Conservation (phyloP, 2,888 invertebrate genomes). For the Calephelis perditalis region DNA sequence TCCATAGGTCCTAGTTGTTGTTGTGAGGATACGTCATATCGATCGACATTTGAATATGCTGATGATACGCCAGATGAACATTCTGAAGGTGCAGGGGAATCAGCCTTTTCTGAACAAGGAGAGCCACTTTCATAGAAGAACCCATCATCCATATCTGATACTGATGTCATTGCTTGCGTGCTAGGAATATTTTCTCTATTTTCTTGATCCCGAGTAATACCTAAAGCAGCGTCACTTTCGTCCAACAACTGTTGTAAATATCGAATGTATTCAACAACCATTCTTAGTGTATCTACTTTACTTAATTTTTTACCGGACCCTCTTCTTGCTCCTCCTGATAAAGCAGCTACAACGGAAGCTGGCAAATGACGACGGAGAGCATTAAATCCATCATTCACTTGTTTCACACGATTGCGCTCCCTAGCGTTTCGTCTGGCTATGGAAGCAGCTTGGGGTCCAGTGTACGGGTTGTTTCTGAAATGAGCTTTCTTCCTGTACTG, state of each 20-base stretch:
- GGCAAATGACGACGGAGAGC: constrained; percentile 93
- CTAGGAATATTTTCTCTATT: constrained; percentile 69
- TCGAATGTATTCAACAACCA: constrained; percentile 94
- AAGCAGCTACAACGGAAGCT: constrained; percentile 84
- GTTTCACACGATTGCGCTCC: constrained; percentile 96
- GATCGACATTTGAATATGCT: constrained; percentile 63
- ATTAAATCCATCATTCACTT: constrained; percentile 95
- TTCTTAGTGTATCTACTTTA: constrained; percentile 92
- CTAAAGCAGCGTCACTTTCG: constrained; percentile 81
- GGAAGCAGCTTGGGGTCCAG: constrained; percentile 87
- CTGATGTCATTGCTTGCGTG: constrained; percentile 58
- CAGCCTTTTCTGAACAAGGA: constrained; percentile 83
- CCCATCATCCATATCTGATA: constrained; percentile 69
- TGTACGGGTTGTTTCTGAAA: constrained; percentile 79
- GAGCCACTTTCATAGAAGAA: constrained; percentile 71
- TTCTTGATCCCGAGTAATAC: constrained; percentile 64
- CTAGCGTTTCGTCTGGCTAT: constrained; percentile 95
- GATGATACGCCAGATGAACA: constrained; percentile 80
- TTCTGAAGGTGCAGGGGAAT: constrained; percentile 85
- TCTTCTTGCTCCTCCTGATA: constrained; percentile 81
- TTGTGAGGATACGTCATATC: constrained; percentile 62
- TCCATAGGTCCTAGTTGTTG: constrained; percentile 86
- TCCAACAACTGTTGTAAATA: constrained; percentile 89
- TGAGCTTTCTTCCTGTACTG: constrained; percentile 87
- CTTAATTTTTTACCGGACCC: constrained; percentile 91